These are phyloP conservation scores for Tricholauxania praeusta DNA, from an alignment of 2,888 invertebrate species.

Conservation along the genomic window DNA sequence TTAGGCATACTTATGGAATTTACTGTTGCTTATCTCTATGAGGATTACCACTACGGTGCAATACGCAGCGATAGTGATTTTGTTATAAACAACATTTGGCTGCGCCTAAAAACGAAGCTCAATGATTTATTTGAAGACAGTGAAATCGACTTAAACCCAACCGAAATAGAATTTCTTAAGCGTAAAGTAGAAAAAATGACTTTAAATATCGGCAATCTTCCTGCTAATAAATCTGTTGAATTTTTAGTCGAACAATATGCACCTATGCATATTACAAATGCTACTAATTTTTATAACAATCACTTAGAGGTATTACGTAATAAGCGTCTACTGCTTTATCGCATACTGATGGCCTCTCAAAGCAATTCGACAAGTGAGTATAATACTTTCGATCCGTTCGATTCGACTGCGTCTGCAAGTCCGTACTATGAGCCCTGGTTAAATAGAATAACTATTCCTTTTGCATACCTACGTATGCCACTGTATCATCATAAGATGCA, in stretches of 20 bases:
- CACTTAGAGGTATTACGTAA: not conserved
- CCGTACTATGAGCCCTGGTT: conserved; percentile 47
- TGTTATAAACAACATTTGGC: not conserved
- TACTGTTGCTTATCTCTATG: conserved; percentile 1
- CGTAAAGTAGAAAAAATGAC: conserved; percentile 23
- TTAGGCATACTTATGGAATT: not conserved
- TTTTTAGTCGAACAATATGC: too few relatives aligned
- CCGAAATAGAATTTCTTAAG: conserved; percentile 1
- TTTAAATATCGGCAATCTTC: conserved; percentile 31
- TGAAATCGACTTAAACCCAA: not conserved
- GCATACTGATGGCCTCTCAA: not conserved
- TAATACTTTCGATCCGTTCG: too few relatives aligned
- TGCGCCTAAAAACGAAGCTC: not conserved
- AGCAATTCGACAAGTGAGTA: too few relatives aligned
- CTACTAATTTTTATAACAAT: too few relatives aligned
- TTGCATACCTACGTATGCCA: conserved; percentile 44
- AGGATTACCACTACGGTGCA: not conserved
- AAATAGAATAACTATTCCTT: conserved; percentile 49
- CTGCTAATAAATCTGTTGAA: not conserved
- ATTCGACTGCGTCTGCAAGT: too few relatives aligned
- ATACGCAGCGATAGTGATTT: not conserved
- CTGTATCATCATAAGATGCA: conserved; percentile 43
- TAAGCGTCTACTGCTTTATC: not conserved
- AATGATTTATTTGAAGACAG: not conserved
- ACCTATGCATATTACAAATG: too few relatives aligned